Percentiles rank a stretch among this genome's conserved stretches.
phyloP scores from a whole-genome alignment of 2,797 vertebrate species.

The Dicrostonyx torquatus region DNA sequence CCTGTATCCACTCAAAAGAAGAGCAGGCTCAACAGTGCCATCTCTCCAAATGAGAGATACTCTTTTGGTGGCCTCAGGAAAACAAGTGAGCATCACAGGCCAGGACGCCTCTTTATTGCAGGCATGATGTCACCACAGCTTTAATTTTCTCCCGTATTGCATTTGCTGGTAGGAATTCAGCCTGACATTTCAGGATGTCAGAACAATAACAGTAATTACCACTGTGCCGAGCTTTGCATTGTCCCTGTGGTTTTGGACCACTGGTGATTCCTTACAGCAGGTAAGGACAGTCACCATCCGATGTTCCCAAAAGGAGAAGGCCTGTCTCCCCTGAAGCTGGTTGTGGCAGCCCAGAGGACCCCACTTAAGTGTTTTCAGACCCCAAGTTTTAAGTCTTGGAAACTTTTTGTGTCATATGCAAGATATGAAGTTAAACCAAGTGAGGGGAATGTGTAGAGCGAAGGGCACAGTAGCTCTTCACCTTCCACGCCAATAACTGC shows the following conservation, averaged over 20 bases:
- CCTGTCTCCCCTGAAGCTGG: neutral
- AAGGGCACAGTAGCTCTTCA: neutral
- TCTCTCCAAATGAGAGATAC: constrained; percentile 31
- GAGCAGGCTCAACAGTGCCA: neutral
- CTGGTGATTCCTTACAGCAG: constrained; percentile 10
- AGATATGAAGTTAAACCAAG: constrained; percentile 34
- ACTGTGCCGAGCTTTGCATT: constrained; percentile 49
- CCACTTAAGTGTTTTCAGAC: neutral
- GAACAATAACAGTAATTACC: constrained; percentile 78
- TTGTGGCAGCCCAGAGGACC: neutral
- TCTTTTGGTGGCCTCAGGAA: constrained; percentile 49
- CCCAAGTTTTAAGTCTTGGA: neutral
- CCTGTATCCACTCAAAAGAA: constrained; percentile 42
- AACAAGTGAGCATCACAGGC: constrained; percentile 63
- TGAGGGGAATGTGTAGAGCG: neutral
- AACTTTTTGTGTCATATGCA: neutral
- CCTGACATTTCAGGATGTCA: constrained; percentile 68
- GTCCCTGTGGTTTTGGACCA: constrained; percentile 41
- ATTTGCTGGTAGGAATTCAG: constrained; percentile 71
- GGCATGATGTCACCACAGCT: constrained; percentile 77
- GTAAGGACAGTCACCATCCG: neutral
- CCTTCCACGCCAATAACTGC: neutral
- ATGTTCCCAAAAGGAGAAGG: neutral
- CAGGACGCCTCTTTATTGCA: constrained; percentile 71
- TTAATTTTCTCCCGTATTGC: constrained; percentile 60